Evolutionary conservation across 2,888 invertebrate species (phyloP), one percentile per base, ranked within the genome.

Genomic region (Carterocephalus palaemon): DNA sequence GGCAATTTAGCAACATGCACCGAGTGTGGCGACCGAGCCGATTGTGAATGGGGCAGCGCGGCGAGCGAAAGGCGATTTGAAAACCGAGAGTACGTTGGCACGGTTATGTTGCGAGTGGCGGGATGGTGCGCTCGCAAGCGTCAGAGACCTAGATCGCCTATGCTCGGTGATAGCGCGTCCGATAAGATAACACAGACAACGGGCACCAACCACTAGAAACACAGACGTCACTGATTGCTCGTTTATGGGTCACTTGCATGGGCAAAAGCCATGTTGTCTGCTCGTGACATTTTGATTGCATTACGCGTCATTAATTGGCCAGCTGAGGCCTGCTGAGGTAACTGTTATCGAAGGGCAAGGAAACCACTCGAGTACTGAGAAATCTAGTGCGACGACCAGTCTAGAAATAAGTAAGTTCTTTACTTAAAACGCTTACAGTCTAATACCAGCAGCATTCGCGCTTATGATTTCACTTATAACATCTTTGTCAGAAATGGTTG

Each of bases 31-130:
- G 64, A 69, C 70, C 61, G 64, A 68, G 65, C 61, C 68, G 67
- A 58, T 42, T 72, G 71, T 70, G 74, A 73, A 74, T 67, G 67
- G 60, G 56, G 54, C 58, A 62, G 55, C 60, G 57, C 58, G 63
- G 55, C 60, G 57, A 73, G 79, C 81, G 80, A 84, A 83, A 83
- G 82, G 80, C 75, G 66, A 64, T 65, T 64, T 63, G 62, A 77
- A 75, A 81, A 75, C 72, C 69, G 77, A 80, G 81, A 81, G 80
- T 76, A 69, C 78, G 74, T 74, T 70, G 69, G 70, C 75, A 70
- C 81, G 72, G 68, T 67, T 75, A 75, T 75, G 73, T 71, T 73
- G 71, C 75, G 72, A 85, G 73, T 81, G 81, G 61, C 71, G 69
- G 75, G 74, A 76, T 75, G 75, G 67, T 68, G 68, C 71, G 52